Percentiles rank a stretch among this genome's conserved stretches.
Conservation (phyloP, 2,113 vertebrate species). For the Martes martes region DNA sequence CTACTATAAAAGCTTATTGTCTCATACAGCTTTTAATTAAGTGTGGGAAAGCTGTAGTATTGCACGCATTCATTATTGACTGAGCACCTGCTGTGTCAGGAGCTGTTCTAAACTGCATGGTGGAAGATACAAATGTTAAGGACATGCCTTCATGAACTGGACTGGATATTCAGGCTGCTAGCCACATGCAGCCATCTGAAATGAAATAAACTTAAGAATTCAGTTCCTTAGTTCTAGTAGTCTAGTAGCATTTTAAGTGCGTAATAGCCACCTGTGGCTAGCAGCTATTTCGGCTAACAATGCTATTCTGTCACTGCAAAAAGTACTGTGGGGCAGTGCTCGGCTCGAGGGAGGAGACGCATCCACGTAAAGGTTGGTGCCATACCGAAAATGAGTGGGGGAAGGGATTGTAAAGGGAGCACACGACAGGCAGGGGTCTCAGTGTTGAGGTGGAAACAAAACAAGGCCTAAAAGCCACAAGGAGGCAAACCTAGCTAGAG, state of each 20-base stretch:
- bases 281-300: not conserved
- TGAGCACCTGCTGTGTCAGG: not conserved
- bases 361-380: not conserved
- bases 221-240: not conserved
- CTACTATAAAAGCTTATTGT: not conserved
- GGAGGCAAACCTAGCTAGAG: not conserved
- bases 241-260: not conserved
- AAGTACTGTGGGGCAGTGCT: not conserved
- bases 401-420: not conserved
- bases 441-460: not conserved
- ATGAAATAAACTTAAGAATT: not conserved
- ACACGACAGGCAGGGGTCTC: fast-evolving
- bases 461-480: not conserved
- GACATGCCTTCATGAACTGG: not conserved
- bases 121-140: not conserved
- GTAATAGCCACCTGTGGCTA: too few relatives aligned
- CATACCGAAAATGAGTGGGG: not conserved
- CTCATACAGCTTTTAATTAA: not conserved
- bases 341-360: not conserved
- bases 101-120: not conserved
- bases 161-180: not conserved
- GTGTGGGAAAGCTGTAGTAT: not conserved
- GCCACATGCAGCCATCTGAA: not conserved
- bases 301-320: not conserved
- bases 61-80: not conserved